Evolutionary conservation across 2,797 vertebrate species (phyloP).

Genomic region (Denticeps clupeoides): DNA sequence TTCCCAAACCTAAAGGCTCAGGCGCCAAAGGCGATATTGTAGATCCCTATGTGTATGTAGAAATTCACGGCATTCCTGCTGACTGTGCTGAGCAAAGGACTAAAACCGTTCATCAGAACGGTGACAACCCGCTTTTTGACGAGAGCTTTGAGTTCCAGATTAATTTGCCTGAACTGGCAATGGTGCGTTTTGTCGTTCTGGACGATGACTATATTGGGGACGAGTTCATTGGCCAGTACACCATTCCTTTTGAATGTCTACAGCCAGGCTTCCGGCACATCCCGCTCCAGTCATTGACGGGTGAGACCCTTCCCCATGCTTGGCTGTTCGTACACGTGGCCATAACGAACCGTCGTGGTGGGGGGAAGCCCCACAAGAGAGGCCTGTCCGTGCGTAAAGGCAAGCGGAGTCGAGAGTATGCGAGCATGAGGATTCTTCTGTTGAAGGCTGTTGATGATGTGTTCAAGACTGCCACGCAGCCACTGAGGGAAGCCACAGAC

Average conservation of each 20-base stretch:
- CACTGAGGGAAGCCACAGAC: conserved; percentile 88
- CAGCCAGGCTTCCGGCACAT: conserved; percentile 92
- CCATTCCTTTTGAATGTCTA: conserved; percentile 95
- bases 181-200: conserved; percentile 95
- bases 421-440: conserved; percentile 84
- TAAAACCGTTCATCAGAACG: conserved; percentile 91
- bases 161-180: conserved; percentile 90
- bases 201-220: conserved; percentile 98
- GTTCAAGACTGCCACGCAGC: conserved; percentile 85
- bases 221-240: conserved; percentile 94
- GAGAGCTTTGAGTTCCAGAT: conserved; percentile 98
- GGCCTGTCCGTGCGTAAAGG: conserved; percentile 92
- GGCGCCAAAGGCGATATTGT: conserved; percentile 95
- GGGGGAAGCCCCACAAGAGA: conserved; percentile 92
- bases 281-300: conserved; percentile 88
- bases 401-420: conserved; percentile 87
- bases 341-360: conserved; percentile 93
- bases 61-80: conserved; percentile 94
- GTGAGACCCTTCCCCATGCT: conserved; percentile 81
- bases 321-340: conserved; percentile 93
- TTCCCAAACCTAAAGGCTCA: conserved; percentile 95
- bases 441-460: conserved; percentile 91
- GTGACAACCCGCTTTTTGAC: conserved; percentile 91
- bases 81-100: conserved; percentile 96
- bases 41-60: conserved; percentile 91